Conservation (phyloP, 2,888 invertebrate genomes). For the Ennomos quercinarius region DNA sequence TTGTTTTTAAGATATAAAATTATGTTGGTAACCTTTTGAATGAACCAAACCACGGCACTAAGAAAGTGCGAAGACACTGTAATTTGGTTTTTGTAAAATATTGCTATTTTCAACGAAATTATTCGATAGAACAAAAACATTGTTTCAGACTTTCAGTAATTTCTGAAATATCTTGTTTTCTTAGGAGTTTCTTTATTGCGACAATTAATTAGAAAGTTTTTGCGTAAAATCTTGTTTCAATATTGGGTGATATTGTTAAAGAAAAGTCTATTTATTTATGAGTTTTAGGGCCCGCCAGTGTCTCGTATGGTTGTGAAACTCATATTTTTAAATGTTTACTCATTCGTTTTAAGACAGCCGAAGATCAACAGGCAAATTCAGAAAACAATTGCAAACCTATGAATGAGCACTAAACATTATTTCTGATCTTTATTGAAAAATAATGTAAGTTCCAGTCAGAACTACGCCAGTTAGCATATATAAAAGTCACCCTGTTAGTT, state of each 20-base stretch:
- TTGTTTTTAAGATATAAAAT: too few relatives aligned
- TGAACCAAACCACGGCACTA: conserved; percentile 13
- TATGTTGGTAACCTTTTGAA: conserved; percentile 10
- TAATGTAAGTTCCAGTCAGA: background rate
- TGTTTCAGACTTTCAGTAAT: conserved; percentile 34
- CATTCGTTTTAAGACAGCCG: too few relatives aligned
- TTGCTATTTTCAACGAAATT: conserved; percentile 37
- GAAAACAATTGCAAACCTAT: too few relatives aligned
- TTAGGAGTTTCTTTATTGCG: conserved; percentile 19
- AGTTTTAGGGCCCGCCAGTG: too few relatives aligned
- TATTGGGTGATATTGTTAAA: conserved; percentile 1
- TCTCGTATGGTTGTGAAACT: too few relatives aligned
- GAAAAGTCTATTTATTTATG: too few relatives aligned
- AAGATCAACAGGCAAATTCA: too few relatives aligned
- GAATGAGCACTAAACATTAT: too few relatives aligned
- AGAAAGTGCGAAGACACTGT: conserved; percentile 24
- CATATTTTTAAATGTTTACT: too few relatives aligned
- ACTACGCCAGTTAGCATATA: conserved; percentile 35
- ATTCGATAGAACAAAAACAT: conserved; percentile 37
- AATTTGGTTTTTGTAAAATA: conserved; percentile 28
- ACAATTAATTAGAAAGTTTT: conserved; percentile 27
- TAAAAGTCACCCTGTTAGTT: conserved; percentile 51
- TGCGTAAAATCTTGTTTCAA: conserved; percentile 12
- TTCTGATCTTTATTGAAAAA: background rate
- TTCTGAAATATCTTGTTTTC: conserved; percentile 28